Base-by-base conservation (phyloP, 92 coral and sea anemone genomes). In the Porites rus region DNA sequence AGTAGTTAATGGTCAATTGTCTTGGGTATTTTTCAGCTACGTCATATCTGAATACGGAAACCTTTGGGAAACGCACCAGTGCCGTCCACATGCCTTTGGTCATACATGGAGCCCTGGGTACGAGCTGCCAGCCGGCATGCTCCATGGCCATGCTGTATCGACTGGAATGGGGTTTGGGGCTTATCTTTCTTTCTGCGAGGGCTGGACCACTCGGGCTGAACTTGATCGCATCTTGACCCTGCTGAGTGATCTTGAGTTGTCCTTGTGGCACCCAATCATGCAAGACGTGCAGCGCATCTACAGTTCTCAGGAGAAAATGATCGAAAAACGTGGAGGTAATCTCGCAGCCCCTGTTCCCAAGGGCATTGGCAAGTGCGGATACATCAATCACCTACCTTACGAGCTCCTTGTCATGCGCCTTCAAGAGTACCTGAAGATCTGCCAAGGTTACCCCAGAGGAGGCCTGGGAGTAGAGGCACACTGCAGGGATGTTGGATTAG, bases 131-230 rank as follows among this genome's bases (percentile, higher is more conserved):
- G 60, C 95, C 16, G 95, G 95, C 17, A 89, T 92, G 95, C 93
- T 92, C 25, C 95, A 92, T 69, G 95, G 95, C 13, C 95, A 92
- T 51, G 95, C 95, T 56, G 95, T 92, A 1, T 86, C 95, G 13
- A 92, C 95, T 10, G 90, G 95, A 6, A 92, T 92, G 95, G 95
- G 95, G 0, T 85, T 89, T 67, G 95, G 95, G 1, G 95, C 95
- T 17, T 92, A 92, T 54, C 84, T 92, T 16, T 90, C 95, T 21
- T 75, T 85, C 75, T 86, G 87, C 21, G 76, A 76, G 24, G 64
- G 68, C 24, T 92, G 90, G 92, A 85, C 89, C 5, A 85, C 84
- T 17, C 76, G 82, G 65, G 69, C 89, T 0, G 93, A 92, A 70
- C 53, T 92, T 53, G 65, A 54, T 22, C 92, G 95, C 54, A 89